Base-by-base conservation (phyloP, 2,113 vertebrate species). In the Sturnus vulgaris region DNA sequence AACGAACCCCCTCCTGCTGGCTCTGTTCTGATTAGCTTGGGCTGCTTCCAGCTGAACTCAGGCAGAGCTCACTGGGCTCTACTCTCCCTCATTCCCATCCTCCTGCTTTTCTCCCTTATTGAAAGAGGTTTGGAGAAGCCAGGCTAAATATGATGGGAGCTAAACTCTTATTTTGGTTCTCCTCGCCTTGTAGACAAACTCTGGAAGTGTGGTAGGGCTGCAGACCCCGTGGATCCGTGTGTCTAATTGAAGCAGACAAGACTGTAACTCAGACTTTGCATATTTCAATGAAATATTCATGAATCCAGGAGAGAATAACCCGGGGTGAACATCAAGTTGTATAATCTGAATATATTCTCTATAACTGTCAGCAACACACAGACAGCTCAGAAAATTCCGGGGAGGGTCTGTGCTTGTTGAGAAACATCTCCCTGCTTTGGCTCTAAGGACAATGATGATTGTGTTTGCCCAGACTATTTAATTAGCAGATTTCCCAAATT, bases 291-390 rank as follows among this genome's bases (percentile, higher is more conserved):
- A 88, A 95, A 87, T 90, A 93, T 88, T 88, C 52, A 92, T 61
- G 79, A 86, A 77, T 71, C 42, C 80, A 86, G 60, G 65, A 95
- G 88, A 87, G 92, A 88, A 92, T 78, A 94, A 96, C 64, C 72
- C 44, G 44, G 76, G 82, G 76, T 94, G 88, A 95, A 60, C 88
- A 86, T 53, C 53, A 22, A 61, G 88, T 86, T 72, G 52, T 85
- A 53, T 14, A 88, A 75, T 75, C 71, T 59, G 73, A 88, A 83
- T 90, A 35, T 56, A 71, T 83, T 86, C 60, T 59, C 31, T 82
- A 23, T 70, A 44, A 6, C 88, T 81, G 52, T 90, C 63, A 47
- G 90, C 87, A 82, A n/a, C 5, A 4, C 1, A 27, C 35, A 61
- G 86, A 42, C 28, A 12, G 83, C 65, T 91, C 52, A 14, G 91